A percentile compares a stretch with the other conserved stretches of the same genome.
These are phyloP conservation scores for Pyrgus malvae DNA, from an alignment of 2,888 invertebrate species.

Conservation along the genomic window DNA sequence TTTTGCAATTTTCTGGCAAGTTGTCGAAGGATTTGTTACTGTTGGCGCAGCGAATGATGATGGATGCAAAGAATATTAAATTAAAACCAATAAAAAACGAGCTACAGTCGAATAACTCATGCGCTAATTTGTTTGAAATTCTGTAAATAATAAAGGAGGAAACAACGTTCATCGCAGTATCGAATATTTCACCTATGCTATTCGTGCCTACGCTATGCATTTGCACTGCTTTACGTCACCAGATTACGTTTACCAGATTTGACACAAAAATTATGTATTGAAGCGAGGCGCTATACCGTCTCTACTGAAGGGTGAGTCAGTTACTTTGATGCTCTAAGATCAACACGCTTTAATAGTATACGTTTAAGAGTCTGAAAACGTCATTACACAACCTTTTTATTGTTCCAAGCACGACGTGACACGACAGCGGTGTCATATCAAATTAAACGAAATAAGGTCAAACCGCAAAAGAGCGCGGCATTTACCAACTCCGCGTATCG, in stretches of 20 bases:
- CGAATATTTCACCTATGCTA: no score
- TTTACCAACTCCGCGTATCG: conserved; percentile 14
- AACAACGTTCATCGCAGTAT: no score
- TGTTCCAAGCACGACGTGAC: conserved; percentile 19
- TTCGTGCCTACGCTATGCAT: no score
- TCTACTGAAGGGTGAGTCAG: no score
- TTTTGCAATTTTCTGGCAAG: conserved; percentile 15
- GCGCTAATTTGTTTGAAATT: not conserved
- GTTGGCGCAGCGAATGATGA: conserved; percentile 2
- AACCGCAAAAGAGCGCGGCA: conserved; percentile 20
- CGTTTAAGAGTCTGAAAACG: conserved; percentile 4
- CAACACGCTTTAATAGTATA: not conserved
- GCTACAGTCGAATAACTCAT: conserved; percentile 2
- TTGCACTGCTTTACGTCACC: no score
- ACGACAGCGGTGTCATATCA: conserved; percentile 26
- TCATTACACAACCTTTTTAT: conserved; percentile 26
- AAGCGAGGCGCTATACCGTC: no score
- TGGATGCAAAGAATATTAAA: conserved; percentile 4
- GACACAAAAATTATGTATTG: no score
- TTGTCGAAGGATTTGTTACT: conserved; percentile 12
- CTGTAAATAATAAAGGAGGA: not conserved
- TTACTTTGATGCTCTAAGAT: no score
- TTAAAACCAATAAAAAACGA: not conserved
- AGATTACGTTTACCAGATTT: no score
- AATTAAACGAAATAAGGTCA: conserved; percentile 26